Evolutionary conservation across 1,140 invertebrate genomes (phyloP).

Genomic region (Charaxes varanes): DNA sequence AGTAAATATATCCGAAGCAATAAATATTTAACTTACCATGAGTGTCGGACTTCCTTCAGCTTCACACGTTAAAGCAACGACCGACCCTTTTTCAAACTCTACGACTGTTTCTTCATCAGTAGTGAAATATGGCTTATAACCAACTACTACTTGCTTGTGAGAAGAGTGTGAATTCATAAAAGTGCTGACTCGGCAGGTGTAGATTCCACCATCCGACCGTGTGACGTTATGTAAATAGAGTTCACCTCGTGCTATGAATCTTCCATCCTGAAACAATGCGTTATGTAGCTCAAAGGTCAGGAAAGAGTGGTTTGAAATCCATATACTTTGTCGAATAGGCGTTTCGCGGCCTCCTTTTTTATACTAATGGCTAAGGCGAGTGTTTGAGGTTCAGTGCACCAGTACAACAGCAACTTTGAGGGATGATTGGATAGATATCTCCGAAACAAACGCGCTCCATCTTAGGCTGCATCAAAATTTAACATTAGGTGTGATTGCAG

Average conservation of each 20-base stretch:
- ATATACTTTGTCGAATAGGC: not conserved
- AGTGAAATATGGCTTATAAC: constrained; percentile 22
- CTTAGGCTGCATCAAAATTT: no score
- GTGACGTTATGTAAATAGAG: constrained; percentile 17
- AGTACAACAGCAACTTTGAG: no score
- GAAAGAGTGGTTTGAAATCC: not conserved
- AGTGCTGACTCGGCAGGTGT: constrained; percentile 33
- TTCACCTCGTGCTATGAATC: constrained; percentile 10
- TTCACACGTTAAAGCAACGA: constrained; percentile 20
- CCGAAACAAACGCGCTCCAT: no score
- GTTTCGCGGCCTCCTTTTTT: not conserved
- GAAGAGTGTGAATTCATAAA: constrained; percentile 13
- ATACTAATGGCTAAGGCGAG: no score
- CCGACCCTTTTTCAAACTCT: constrained; percentile 8
- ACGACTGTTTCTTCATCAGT: constrained; percentile 16
- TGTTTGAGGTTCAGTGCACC: no score
- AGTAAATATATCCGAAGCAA: not conserved
- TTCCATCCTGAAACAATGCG: constrained; percentile 20
- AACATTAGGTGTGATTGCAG: no score
- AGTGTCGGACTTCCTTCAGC: constrained; percentile 23
- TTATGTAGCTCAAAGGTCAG: not conserved
- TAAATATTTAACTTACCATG: constrained; percentile 14
- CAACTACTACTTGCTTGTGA: constrained; percentile 19
- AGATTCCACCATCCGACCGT: constrained; percentile 18
- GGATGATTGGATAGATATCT: no score